Base-by-base conservation (phyloP, 2,888 invertebrate species). In the Cataglyphis albicans region DNA sequence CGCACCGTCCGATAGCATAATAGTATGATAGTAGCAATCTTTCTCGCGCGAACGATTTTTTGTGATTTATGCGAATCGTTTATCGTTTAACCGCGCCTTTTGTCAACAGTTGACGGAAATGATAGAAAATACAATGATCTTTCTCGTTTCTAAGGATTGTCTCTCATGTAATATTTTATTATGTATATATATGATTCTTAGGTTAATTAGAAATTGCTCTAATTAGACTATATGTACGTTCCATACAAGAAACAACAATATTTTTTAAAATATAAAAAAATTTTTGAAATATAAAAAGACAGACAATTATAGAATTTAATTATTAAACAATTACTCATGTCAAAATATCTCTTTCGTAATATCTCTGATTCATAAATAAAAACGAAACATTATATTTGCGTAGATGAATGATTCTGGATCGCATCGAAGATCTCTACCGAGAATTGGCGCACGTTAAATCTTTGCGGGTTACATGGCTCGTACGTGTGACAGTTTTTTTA, bases 381-480 rank as follows among this genome's bases (percentile, higher is more conserved):
- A 9, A n/a, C 7, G n/a, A n/a, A 52, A 68, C 44, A 59, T 61
- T 59, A 21, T 72, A 25, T 7, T 21, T 21, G 35, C 5, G 32
- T 63, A 80, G 84, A 86, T 78, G 48, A 86, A 87, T 90, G 90
- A 91, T 92, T 90, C 90, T 91, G 90, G 91, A 90, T 91, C 91
- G 91, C 92, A 91, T 89, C 86, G 89, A 92, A 92, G 91, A 90
- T 90, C 88, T 84, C 88, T 85, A 87, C 81, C 76, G 87, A 88
- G 87, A 88, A 85, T 84, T 59, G 48, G 67, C 44, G n/a, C 7
- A 52, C 61, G 65, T 82, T 75, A 64, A 57, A 73, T n/a, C 35
- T 61, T 81, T 65, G 57, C 63, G 32, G 72, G 63, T 80, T 84
- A 73, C 61, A 65, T 73, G 75, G 57, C 57, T 67, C 15, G n/a